Evolutionary conservation across 2,888 invertebrate genomes (phyloP).

Genomic region (Entomobrya proxima): DNA sequence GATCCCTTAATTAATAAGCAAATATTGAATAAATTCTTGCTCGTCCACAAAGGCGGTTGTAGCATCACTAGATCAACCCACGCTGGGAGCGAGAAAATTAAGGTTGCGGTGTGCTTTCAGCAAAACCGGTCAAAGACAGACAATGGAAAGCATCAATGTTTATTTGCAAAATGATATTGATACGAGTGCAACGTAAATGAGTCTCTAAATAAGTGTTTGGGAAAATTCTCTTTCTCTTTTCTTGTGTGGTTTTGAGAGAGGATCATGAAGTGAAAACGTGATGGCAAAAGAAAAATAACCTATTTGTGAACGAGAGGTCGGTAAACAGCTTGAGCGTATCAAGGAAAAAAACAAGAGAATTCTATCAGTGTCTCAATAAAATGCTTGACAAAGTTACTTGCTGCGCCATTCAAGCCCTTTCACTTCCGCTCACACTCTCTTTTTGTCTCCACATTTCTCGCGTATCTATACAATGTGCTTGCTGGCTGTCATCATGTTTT

Average conservation of each 20-base stretch:
- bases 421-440: conserved; percentile 29
- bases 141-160: neutral
- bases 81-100: neutral
- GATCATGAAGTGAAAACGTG: conserved; percentile 41
- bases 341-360: conserved; percentile 47
- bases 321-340: conserved; percentile 50
- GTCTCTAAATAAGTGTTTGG: neutral
- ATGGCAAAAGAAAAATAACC: conserved; percentile 31
- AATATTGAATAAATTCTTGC: neutral
- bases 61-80: neutral
- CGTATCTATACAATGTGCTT: neutral
- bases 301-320: conserved; percentile 39
- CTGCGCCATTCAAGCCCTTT: neutral
- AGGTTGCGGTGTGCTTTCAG: too few species aligned
- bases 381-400: conserved; percentile 9
- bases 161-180: neutral
- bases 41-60: too few species aligned
- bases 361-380: conserved; percentile 45
- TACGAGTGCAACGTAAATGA: neutral
- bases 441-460: neutral
- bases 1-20: conserved; percentile 25
- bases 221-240: neutral
- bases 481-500: neutral
- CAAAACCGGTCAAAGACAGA: neutral
- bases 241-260: neutral